Evolutionary conservation across 2,113 vertebrate genomes (phyloP), one percentile per base, ranked within the genome.

Genomic region (Menura novaehollandiae): DNA sequence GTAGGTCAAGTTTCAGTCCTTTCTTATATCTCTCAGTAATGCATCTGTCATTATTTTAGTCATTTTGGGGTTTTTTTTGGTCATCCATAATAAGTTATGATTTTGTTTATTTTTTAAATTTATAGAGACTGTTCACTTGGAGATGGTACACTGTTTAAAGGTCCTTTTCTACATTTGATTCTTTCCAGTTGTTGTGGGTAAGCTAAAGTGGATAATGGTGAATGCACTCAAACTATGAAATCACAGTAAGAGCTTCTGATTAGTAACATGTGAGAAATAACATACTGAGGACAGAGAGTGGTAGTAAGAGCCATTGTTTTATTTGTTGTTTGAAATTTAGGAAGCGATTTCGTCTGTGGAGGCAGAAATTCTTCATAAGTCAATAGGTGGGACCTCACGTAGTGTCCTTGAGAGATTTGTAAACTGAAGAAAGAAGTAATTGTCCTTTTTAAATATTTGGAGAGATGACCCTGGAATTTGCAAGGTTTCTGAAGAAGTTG

Each of bases 401-500:
- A 13, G 5, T 46, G 72, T 68, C 63, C 71, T 69, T 93, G n/a
- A 83, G 77, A 73, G 53, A 69, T 80, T 83, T 77, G 67, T 76
- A 73, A 86, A 83, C 32, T 77, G 32, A 15, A 15, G 23, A 76
- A 79, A 73, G 52, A 60, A 76, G 6, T 60, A 44, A 62, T 86
- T 90, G 53, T 92, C 32, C 37, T 58, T 59, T 89, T 59, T 43
- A 73, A 58, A 43, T 77, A 76, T 88, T 88, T 93, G 67, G 46
- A 94, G 59, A 69, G 51, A 37, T 83, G 63, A 90, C 88, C 51
- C 85, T 83, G 80, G 67, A 86, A 68, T 92, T 74, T 89, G 27
- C 39, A 71, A 44, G n/a, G 46, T 95, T 92, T 84, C 6, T 87
- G 76, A 77, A 84, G 83, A 74, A 86, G 64, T 91, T 91, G 73